phyloP scores from a whole-genome alignment of 2,113 vertebrate genomes.

The Pipra filicauda region DNA sequence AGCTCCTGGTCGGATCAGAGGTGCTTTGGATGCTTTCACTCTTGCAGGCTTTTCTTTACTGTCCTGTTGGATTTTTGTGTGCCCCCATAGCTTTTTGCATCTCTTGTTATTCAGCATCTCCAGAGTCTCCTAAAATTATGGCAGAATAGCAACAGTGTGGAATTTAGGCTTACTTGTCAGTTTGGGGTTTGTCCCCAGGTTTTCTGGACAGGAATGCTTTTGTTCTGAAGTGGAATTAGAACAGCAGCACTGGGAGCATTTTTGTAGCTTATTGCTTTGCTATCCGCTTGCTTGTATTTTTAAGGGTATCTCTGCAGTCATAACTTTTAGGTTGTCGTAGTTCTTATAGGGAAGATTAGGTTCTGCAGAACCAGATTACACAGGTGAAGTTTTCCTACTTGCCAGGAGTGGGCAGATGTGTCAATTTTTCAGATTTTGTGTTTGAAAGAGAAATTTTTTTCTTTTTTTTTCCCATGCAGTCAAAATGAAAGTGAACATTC shows the following conservation, averaged over 20 bases:
- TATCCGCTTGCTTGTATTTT: not conserved
- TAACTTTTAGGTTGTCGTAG: not conserved
- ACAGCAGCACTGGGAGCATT: not conserved
- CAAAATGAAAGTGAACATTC: slow-evolving; percentile 61
- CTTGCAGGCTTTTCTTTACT: not conserved
- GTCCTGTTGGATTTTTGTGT: not conserved
- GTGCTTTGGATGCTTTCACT: not conserved
- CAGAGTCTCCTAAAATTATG: not conserved
- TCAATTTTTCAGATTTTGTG: not conserved
- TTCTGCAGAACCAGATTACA: not conserved
- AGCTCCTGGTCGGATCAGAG: not conserved
- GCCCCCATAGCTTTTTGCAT: not conserved
- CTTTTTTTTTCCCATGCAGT: not conserved
- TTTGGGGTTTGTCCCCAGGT: not conserved
- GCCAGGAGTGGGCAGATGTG: not conserved
- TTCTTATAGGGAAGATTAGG: not conserved
- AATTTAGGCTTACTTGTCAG: not conserved
- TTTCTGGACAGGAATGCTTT: not conserved
- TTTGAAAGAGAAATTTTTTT: not conserved
- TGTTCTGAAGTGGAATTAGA: not conserved
- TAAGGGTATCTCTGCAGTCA: not conserved
- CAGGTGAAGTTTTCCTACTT: not conserved
- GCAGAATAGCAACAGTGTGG: not conserved
- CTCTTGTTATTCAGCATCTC: not conserved
- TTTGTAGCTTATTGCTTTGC: not conserved